phyloP scores from a whole-genome alignment of 2,113 vertebrate genomes.

The Perca flavescens region DNA sequence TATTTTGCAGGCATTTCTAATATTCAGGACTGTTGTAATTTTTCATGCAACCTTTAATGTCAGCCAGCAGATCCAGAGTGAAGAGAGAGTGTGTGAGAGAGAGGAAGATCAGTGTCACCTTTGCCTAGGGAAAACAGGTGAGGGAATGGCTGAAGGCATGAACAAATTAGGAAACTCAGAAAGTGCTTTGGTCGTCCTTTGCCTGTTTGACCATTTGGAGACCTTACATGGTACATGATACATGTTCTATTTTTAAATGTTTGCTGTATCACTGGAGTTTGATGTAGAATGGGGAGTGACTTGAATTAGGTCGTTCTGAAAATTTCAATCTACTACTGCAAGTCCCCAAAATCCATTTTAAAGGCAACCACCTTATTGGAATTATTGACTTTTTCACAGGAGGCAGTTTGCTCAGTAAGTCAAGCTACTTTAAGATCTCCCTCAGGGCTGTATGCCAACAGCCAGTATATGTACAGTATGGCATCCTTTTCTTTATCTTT shows the following conservation, averaged over 20 bases:
- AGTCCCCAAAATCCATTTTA: slow-evolving; percentile 31
- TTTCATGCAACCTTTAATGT: slow-evolving; percentile 77
- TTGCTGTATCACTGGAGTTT: neutral
- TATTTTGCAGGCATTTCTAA: slow-evolving; percentile 69
- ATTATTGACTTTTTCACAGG: slow-evolving; percentile 35
- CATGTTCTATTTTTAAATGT: neutral
- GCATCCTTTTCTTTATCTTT: slow-evolving; percentile 51
- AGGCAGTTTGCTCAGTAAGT: slow-evolving; percentile 50
- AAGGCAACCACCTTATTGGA: slow-evolving; percentile 28
- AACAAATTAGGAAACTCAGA: slow-evolving; percentile 37
- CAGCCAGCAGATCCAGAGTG: slow-evolving; percentile 41
- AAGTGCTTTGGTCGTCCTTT: slow-evolving; percentile 30
- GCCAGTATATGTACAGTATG: slow-evolving; percentile 29
- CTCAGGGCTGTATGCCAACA: slow-evolving; percentile 41
- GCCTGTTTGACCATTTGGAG: slow-evolving; percentile 24
- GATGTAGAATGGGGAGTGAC: neutral
- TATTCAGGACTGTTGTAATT: slow-evolving; percentile 72
- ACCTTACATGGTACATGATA: neutral
- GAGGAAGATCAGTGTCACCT: slow-evolving; percentile 41
- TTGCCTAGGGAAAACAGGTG: slow-evolving; percentile 21
- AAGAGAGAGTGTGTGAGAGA: slow-evolving; percentile 15
- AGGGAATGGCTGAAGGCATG: slow-evolving; percentile 40
- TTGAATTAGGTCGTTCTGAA: neutral
- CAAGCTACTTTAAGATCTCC: slow-evolving; percentile 49
- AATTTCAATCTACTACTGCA: slow-evolving; percentile 24